Percentiles rank a stretch among this genome's conserved stretches.
Conservation (phyloP, 2,113 vertebrate genomes). For the Catharus minimus region DNA sequence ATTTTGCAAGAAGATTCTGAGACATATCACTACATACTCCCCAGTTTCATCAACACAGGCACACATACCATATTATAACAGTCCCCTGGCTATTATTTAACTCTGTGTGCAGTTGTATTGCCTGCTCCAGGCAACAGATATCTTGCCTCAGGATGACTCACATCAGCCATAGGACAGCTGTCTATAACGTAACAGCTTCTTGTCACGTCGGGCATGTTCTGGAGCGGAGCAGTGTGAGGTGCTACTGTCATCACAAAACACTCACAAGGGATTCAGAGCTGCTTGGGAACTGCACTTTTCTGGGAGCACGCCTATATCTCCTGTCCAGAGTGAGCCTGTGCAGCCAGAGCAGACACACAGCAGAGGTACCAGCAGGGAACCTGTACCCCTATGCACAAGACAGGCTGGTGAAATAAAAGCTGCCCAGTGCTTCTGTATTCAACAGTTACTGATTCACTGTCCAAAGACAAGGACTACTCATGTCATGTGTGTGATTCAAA, state of each 20-base stretch:
- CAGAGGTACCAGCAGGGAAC: neutral
- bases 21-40: neutral
- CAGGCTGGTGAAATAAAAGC: neutral
- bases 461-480: neutral
- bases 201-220: neutral
- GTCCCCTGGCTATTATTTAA: neutral
- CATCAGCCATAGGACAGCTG: neutral
- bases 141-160: neutral
- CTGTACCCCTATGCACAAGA: neutral
- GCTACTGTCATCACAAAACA: neutral
- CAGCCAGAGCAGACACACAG: neutral
- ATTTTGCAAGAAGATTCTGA: slow-evolving; percentile 1
- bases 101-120: neutral
- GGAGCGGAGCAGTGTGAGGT: neutral
- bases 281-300: neutral
- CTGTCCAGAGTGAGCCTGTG: neutral
- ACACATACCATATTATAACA: neutral
- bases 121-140: neutral
- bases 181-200: slow-evolving; percentile 2
- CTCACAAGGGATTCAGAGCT: neutral
- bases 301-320: neutral
- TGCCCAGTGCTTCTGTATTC: neutral
- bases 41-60: neutral
- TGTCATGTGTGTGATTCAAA: neutral
- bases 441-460: neutral